A percentile compares a stretch with the other conserved stretches of the same genome.
phyloP scores from a whole-genome alignment of 2,888 invertebrate genomes.

The Homarus gammarus region DNA sequence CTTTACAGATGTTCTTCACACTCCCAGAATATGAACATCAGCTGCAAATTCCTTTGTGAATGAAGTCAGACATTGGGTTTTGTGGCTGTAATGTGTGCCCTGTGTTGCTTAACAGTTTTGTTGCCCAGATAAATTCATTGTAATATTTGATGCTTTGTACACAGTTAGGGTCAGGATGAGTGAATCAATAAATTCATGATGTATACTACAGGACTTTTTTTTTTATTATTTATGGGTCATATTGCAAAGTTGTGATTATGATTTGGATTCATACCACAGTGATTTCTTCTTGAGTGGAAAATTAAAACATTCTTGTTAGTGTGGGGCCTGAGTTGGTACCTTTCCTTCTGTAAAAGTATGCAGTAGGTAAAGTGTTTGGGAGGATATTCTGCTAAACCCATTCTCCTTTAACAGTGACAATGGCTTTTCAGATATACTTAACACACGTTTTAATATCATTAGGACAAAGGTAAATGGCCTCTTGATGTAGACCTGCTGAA shows the following conservation, averaged over 20 bases:
- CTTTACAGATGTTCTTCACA: not conserved
- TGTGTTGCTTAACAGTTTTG: not conserved
- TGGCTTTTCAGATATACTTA: not conserved
- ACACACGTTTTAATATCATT: not conserved
- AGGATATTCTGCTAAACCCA: not conserved
- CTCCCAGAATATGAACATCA: not conserved
- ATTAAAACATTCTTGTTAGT: not conserved
- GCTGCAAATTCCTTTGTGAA: not conserved
- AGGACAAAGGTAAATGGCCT: not conserved
- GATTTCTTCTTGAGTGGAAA: not conserved
- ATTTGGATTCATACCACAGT: not conserved
- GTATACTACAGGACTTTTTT: not conserved
- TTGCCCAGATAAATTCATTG: not conserved
- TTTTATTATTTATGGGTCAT: slow-evolving; percentile 7
- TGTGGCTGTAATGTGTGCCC: not conserved
- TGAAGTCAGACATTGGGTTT: not conserved
- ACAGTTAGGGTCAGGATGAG: slow-evolving; percentile 17
- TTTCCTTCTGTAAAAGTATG: not conserved
- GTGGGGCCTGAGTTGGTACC: not conserved
- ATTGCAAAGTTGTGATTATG: slow-evolving; percentile 15
- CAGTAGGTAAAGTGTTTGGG: not conserved
- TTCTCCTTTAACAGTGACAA: not conserved
- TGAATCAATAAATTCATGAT: not conserved
- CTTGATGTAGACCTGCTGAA: not conserved
- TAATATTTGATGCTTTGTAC: slow-evolving; percentile 21